Evolutionary conservation across 2,888 invertebrate genomes (phyloP), one percentile per base, ranked within the genome.

Genomic region (Eristalis arbustorum): DNA sequence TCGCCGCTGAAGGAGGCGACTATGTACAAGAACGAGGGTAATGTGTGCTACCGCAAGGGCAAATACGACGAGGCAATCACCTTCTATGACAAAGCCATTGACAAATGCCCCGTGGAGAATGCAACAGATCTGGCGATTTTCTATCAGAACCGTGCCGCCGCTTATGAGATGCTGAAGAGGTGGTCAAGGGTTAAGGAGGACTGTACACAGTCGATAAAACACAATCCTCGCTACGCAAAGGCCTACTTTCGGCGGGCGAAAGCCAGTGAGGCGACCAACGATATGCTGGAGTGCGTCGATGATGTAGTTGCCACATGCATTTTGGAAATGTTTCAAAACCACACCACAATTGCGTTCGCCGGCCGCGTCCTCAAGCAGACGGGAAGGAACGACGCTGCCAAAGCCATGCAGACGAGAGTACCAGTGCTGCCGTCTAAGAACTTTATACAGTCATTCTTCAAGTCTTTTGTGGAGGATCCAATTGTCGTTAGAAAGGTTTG

Each of bases 61-160:
- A 97, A 98, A 92, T 99, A 96, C 91, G 96, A 97, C 89, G 98
- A 98, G 92, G 99, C 99, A 14, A 97, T 98, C 82, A 93, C 94
- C 40, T 95, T 96, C 89, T 99, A 99, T 91, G 96, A n/a, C n/a
- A n/a, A n/a, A n/a, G n/a, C n/a, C n/a, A n/a, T n/a, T n/a, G n/a
- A n/a, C n/a, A n/a, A n/a, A n/a, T n/a, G n/a, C n/a, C n/a, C n/a
- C 42, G 91, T 91, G 0, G 90, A 89, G 0, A 88, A 84, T 31
- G 91, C 92, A 40, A 90, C 90, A 25, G 95, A 95, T 78, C 93
- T 94, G 88, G 94, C n/a, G n/a, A n/a, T n/a, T n/a, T n/a, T n/a
- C n/a, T n/a, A n/a, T n/a, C n/a, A n/a, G n/a, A n/a, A n/a, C n/a
- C n/a, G n/a, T n/a, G n/a, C n/a, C n/a, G n/a, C n/a, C n/a, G n/a